A percentile compares a stretch with the other conserved stretches of the same genome.
Evolutionary conservation across 1,140 invertebrate genomes (phyloP).

Genomic region (Dendroctonus valens): DNA sequence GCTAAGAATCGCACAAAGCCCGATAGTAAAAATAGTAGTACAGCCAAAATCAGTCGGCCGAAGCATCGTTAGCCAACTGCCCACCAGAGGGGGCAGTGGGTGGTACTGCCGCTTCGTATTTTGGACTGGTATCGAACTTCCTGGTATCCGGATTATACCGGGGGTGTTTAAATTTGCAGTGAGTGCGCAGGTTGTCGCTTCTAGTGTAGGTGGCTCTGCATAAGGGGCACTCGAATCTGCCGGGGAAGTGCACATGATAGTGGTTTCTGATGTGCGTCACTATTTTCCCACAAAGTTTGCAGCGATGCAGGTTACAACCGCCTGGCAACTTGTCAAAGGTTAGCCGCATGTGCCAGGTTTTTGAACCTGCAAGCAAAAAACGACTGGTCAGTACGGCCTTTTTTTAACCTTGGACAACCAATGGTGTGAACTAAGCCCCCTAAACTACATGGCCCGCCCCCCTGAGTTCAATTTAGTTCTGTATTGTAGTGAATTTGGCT

Average conservation of each 20-base stretch:
- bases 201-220: slow-evolving; percentile 83
- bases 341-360: slow-evolving; percentile 88
- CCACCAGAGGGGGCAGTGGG: slow-evolving; percentile 33
- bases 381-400: slow-evolving; percentile 52
- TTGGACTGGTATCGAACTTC: slow-evolving; percentile 68
- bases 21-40: slow-evolving; percentile 44
- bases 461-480: no score
- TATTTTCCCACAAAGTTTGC: slow-evolving; percentile 88
- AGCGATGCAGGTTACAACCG: slow-evolving; percentile 84
- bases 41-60: slow-evolving; percentile 51
- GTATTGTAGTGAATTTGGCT: no score
- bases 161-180: slow-evolving; percentile 87
- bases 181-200: slow-evolving; percentile 83
- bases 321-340: slow-evolving; percentile 85
- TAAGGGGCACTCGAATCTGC: slow-evolving; percentile 82
- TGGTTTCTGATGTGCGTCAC: slow-evolving; percentile 88
- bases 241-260: slow-evolving; percentile 87
- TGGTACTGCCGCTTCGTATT: slow-evolving; percentile 50
- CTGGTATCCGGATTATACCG: slow-evolving; percentile 74
- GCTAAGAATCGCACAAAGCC: slow-evolving; percentile 41
- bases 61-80: slow-evolving; percentile 48
- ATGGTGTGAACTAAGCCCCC: no score
- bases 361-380: slow-evolving; percentile 80
- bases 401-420: slow-evolving; percentile 36
- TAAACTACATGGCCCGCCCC: no score